Base-by-base conservation (phyloP, 2,113 vertebrate genomes). In the Raja brachyura region DNA sequence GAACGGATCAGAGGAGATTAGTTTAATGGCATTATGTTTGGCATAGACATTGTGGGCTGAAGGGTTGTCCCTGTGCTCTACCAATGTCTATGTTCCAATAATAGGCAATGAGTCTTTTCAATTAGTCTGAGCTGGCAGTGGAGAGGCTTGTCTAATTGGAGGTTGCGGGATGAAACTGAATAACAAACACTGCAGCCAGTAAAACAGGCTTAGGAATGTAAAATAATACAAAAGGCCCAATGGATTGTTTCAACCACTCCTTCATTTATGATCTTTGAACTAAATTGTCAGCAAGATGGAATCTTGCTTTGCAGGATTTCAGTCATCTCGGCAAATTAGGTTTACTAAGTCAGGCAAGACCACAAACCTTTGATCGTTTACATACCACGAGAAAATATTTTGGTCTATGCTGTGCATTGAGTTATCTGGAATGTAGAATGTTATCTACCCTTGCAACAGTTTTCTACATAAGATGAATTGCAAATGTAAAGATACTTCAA, bases 211-310 rank as follows among this genome's bases (percentile, higher is more conserved):
- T 48, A 73, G 39, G 66, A 74, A 92, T 74, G 90, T 73, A 39
- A 48, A 54, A 70, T 33, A 28, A 73, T 68, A 70, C 33, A 22
- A 22, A 33, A 74, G 33, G 18, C 39, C 33, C 11, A 63, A 54
- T 70, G 39, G 90, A 48, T 92, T 73, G 20, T 54, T 73, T 92
- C 88, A 73, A 16, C 66, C 66, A 92, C 90, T 70, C 90, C 68
- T 73, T 11, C 39, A 68, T 16, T 90, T 39, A 33, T 16, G 18
- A 0, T 54, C 22, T 31, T 11, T 9, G 28, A 74, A 0, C 33
- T 74, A 11, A 54, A 33, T 73, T 92, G 31, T 33, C 68, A 92
- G 22, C 31, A 39, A 28, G 13, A 48, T 92, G 33, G 63, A 90
- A 74, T 54, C 66, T 48, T 0, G 33, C 13, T 92, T 92, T 70